These are phyloP conservation scores for Macrotis lagotis DNA, from an alignment of 2,113 vertebrate species.

Conservation along the genomic window DNA sequence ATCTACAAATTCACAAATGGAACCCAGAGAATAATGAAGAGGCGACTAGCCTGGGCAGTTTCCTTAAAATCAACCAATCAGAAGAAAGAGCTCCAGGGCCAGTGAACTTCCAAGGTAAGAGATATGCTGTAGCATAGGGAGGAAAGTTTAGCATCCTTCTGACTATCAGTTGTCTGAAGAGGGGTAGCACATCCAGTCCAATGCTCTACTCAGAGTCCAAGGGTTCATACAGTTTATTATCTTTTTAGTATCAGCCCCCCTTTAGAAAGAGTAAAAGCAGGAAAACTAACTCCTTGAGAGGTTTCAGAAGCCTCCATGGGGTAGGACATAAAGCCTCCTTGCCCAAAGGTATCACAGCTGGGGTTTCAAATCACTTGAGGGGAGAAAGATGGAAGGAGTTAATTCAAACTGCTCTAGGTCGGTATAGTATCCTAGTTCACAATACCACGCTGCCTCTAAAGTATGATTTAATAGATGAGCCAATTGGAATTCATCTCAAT, in stretches of 20 bases:
- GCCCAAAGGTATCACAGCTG: neutral
- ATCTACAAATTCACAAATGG: neutral
- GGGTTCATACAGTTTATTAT: neutral
- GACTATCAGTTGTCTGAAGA: neutral
- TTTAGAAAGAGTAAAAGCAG: neutral
- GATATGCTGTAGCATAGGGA: neutral
- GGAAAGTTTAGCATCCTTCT: neutral
- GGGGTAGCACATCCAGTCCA: neutral
- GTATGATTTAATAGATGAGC: neutral
- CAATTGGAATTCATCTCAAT: constrained; percentile 26
- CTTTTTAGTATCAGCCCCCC: neutral
- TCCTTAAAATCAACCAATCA: neutral
- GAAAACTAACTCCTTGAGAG: neutral
- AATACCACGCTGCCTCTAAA: neutral
- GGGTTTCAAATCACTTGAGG: neutral
- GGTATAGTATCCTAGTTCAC: neutral
- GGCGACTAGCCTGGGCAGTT: neutral
- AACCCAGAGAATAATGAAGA: neutral
- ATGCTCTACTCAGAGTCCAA: neutral
- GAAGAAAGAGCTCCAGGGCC: neutral
- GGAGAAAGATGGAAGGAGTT: neutral
- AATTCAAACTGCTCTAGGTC: neutral
- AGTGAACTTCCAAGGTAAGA: neutral
- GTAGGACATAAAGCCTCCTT: neutral
- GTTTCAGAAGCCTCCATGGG: neutral